phyloP scores from a whole-genome alignment of 2,888 invertebrate species.

The Ennomos erosarius region DNA sequence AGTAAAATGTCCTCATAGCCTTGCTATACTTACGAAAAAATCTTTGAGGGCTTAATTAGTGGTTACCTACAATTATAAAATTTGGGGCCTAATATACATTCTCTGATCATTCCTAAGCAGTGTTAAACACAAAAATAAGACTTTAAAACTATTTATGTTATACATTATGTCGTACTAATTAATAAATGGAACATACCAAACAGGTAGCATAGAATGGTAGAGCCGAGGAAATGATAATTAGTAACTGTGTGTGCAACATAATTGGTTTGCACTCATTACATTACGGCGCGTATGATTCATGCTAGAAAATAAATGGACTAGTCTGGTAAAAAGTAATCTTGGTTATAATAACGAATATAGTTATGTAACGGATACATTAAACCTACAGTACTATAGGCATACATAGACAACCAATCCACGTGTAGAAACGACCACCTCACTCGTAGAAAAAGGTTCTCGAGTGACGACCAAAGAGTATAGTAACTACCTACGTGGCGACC shows the following conservation, averaged over 20 bases:
- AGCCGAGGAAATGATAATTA: constrained; percentile 71
- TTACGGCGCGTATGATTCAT: constrained; percentile 39
- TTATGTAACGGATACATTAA: no score
- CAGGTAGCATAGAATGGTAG: constrained; percentile 64
- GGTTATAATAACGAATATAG: constrained; percentile 13
- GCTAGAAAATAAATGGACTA: constrained; percentile 19
- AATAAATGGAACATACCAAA: constrained; percentile 68
- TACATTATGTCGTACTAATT: constrained; percentile 54
- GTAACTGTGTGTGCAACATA: constrained; percentile 65
- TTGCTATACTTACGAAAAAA: no score
- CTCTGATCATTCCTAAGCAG: constrained; percentile 6
- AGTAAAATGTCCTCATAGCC: no score
- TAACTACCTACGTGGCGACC: no score
- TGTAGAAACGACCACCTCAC: no score
- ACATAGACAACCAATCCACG: no score
- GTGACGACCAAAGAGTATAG: no score
- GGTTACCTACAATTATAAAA: no score
- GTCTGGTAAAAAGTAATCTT: constrained; percentile 3
- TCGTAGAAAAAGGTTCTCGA: no score
- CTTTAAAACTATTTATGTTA: constrained; percentile 43
- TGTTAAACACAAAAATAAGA: constrained; percentile 7
- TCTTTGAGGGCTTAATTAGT: no score
- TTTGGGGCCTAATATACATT: not conserved
- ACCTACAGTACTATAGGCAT: no score
- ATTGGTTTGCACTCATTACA: constrained; percentile 61